phyloP scores from a whole-genome alignment of 2,113 vertebrate genomes.

The Myocastor coypus region DNA sequence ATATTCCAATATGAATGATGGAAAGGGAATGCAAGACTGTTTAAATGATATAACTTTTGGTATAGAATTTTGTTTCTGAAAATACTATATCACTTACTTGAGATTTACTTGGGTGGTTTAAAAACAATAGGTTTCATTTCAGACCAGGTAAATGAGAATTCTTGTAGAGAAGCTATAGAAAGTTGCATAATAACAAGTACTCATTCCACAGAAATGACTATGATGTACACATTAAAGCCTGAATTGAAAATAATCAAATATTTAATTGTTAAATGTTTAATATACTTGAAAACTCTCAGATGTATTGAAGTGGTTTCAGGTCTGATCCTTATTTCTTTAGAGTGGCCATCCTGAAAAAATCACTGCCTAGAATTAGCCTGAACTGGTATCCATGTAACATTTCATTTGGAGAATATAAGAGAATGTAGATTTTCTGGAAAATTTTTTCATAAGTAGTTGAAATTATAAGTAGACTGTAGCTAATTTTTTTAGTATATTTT shows the following conservation, averaged over 20 bases:
- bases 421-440: neutral
- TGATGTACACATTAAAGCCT: neutral
- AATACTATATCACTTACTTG: neutral
- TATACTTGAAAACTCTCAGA: neutral
- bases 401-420: neutral
- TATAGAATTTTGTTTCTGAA: constrained; percentile 2
- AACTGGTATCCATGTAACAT: neutral
- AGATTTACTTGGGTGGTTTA: neutral
- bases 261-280: neutral
- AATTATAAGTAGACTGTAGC: neutral
- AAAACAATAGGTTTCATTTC: neutral
- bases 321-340: neutral
- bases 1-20: neutral
- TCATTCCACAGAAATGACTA: neutral
- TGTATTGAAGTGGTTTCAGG: neutral
- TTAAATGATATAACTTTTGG: neutral
- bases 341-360: neutral
- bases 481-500: neutral
- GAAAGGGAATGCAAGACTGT: neutral
- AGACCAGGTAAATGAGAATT: neutral
- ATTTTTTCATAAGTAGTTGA: neutral
- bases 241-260: neutral
- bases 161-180: neutral
- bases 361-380: neutral
- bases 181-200: neutral